Conservation (phyloP, 2,888 invertebrate genomes). For the Drosophila melanosoma region DNA sequence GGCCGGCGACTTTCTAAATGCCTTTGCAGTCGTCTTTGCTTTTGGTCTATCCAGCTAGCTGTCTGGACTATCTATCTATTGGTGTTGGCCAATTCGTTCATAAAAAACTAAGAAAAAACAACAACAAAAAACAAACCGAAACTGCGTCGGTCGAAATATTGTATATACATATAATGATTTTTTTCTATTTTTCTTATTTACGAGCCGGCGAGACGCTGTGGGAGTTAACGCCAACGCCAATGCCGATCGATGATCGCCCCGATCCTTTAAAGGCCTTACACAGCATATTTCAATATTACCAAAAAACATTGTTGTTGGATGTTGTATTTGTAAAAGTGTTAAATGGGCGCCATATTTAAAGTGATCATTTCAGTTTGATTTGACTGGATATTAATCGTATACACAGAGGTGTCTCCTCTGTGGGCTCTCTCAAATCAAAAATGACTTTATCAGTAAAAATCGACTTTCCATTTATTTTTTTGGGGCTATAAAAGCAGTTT, state of each 20-base stretch:
- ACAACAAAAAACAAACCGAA: slow-evolving; percentile 3
- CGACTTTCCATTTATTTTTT: slow-evolving; percentile 52
- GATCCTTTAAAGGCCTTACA: slow-evolving; percentile 73
- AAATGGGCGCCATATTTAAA: slow-evolving; percentile 66
- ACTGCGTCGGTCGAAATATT: slow-evolving; percentile 39
- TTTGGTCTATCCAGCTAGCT: slow-evolving; percentile 51
- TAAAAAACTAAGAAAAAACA: slow-evolving; percentile 29
- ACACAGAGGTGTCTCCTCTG: slow-evolving; percentile 30
- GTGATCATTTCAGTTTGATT: slow-evolving; percentile 41
- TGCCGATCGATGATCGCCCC: slow-evolving; percentile 27
- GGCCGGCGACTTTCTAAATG: slow-evolving; percentile 77
- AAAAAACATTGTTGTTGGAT: slow-evolving; percentile 22
- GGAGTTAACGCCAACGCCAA: slow-evolving; percentile 48
- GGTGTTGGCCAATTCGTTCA: slow-evolving; percentile 74
- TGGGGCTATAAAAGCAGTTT: background rate
- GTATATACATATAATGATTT: slow-evolving; percentile 33
- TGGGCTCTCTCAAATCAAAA: slow-evolving; percentile 30
- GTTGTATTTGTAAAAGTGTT: slow-evolving; percentile 61
- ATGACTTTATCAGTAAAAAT: slow-evolving; percentile 62
- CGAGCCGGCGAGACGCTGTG: slow-evolving; percentile 44
- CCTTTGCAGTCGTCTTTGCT: slow-evolving; percentile 53
- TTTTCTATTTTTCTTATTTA: slow-evolving; percentile 46
- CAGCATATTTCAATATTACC: slow-evolving; percentile 59
- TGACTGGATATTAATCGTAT: slow-evolving; percentile 45
- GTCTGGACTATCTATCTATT: slow-evolving; percentile 67